Conservation (phyloP, 2,888 invertebrate species). For the Mythimna impura region DNA sequence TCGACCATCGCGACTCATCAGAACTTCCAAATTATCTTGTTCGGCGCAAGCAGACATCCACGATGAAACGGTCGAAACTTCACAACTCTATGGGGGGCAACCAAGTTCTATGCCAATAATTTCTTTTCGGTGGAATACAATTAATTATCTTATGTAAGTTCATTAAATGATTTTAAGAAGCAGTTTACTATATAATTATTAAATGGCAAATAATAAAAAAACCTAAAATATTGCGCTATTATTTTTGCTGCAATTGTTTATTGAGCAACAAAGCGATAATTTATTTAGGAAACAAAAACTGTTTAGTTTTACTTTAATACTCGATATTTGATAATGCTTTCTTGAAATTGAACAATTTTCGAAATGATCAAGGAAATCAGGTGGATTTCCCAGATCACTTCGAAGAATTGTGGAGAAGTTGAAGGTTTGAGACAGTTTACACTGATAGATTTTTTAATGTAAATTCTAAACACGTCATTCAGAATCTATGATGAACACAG, state of each 20-base stretch:
- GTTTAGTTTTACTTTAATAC: slow-evolving; percentile 1
- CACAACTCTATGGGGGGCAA: background rate
- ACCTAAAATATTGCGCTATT: background rate
- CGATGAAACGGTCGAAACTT: slow-evolving; percentile 2
- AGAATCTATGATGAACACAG: slow-evolving; percentile 5
- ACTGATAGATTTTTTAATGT: background rate
- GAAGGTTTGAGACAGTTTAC: background rate
- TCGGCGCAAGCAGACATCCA: slow-evolving; percentile 26
- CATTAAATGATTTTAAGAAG: background rate
- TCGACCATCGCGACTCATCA: slow-evolving; percentile 54
- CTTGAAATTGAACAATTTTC: background rate
- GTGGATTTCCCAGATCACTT: background rate
- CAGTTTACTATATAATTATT: background rate
- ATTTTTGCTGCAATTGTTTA: too few species aligned
- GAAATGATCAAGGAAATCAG: background rate
- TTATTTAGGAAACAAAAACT: background rate
- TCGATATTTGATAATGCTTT: background rate
- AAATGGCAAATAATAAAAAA: background rate
- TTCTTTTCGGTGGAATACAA: background rate
- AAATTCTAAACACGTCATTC: background rate
- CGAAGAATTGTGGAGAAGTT: too few species aligned
- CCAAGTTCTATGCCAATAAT: slow-evolving; percentile 13
- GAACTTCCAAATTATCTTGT: slow-evolving; percentile 61
- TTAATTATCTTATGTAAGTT: background rate
- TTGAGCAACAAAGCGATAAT: too few species aligned